Conservation (phyloP, 1,140 invertebrate genomes). For the Pectinophora gossypiella region DNA sequence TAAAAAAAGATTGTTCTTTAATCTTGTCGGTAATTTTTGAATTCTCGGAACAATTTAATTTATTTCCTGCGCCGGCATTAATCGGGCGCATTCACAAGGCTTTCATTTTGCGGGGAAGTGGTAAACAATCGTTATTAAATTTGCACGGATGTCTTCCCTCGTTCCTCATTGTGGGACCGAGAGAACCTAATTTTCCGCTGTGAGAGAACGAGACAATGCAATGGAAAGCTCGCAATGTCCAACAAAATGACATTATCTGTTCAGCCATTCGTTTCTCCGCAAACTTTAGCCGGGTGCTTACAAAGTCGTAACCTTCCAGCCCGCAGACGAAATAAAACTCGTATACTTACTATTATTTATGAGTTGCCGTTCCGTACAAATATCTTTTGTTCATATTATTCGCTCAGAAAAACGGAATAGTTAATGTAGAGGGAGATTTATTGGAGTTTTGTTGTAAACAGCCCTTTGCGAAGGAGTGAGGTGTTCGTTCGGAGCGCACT, state of each 20-base stretch:
- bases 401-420: not conserved
- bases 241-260: constrained; percentile 36
- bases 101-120: constrained; percentile 56
- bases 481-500: constrained; percentile 87
- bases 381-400: not conserved
- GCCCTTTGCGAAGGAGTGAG: constrained; percentile 86
- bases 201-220: constrained; percentile 22
- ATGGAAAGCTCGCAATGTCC: constrained; percentile 26
- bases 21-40: not conserved
- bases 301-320: constrained; percentile 25
- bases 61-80: constrained; percentile 34
- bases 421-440: not conserved
- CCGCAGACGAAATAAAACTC: constrained; percentile 23
- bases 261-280: constrained; percentile 28
- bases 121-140: constrained; percentile 72
- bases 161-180: constrained; percentile 36
- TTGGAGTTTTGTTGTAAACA: constrained; percentile 52
- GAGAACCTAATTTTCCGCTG: constrained; percentile 36
- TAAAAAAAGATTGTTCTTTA: too few species aligned
- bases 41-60: not conserved
- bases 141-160: constrained; percentile 57
- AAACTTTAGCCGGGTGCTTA: constrained; percentile 33
- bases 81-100: constrained; percentile 45
- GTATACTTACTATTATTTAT: constrained; percentile 19
- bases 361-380: not conserved